phyloP scores from a whole-genome alignment of 2,113 vertebrate genomes.

The Poicephalus gulielmi region DNA sequence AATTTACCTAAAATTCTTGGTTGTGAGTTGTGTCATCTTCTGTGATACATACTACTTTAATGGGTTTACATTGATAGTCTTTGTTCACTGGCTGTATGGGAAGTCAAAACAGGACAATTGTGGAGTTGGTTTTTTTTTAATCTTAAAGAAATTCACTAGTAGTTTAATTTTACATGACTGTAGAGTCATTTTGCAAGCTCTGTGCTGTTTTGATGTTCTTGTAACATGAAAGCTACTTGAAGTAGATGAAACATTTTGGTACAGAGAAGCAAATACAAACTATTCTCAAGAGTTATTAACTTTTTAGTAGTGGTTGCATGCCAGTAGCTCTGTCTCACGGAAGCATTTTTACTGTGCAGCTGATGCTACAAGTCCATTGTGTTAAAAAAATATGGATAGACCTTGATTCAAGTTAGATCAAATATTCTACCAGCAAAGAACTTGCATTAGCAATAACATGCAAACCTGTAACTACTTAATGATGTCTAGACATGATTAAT shows the following conservation, averaged over 20 bases:
- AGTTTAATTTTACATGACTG: not conserved
- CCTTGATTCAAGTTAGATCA: not conserved
- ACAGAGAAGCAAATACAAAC: not conserved
- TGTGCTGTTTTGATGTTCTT: not conserved
- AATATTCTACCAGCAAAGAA: not conserved
- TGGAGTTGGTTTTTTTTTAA: not conserved
- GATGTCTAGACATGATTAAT: not conserved
- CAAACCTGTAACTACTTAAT: not conserved
- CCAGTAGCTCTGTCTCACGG: not conserved
- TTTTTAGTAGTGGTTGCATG: not conserved
- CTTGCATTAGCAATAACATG: not conserved
- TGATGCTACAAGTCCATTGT: not conserved
- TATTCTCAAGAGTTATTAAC: not conserved
- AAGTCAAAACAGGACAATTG: not conserved
- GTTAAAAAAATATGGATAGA: not conserved
- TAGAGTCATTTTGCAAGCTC: not conserved
- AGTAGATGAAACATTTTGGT: constrained; percentile 1
- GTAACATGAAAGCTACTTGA: not conserved
- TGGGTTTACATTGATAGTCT: not conserved
- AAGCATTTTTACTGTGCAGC: not conserved
- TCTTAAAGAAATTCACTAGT: not conserved
- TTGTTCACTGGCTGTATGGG: not conserved
- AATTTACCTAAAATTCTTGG: not conserved
- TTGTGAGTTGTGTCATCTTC: not conserved
- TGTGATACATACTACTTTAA: not conserved